Evolutionary conservation across 2,888 invertebrate species (phyloP).

Genomic region (Seira ritae): DNA sequence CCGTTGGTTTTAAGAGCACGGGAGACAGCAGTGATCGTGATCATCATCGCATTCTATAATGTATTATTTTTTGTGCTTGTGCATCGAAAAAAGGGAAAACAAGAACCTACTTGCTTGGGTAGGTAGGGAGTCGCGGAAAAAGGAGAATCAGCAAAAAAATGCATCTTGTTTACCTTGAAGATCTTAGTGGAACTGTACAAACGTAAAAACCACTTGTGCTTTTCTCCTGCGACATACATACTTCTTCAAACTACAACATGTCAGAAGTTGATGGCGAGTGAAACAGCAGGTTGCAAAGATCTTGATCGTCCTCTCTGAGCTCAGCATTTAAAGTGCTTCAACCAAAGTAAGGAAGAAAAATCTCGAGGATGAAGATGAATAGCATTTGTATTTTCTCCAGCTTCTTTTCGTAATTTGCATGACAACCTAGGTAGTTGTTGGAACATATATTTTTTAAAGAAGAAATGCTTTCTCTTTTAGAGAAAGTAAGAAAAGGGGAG

Average conservation of each 20-base stretch:
- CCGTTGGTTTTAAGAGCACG: too few relatives aligned
- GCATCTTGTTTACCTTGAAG: too few relatives aligned
- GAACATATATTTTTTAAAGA: not conserved
- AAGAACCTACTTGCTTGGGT: too few relatives aligned
- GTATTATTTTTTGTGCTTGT: not conserved
- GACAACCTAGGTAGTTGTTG: not conserved
- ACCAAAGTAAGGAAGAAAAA: not conserved
- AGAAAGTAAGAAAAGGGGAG: conserved; percentile 17
- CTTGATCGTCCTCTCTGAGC: conserved; percentile 26
- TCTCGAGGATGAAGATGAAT: not conserved
- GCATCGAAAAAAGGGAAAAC: not conserved
- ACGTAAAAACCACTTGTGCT: conserved; percentile 11
- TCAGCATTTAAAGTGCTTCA: not conserved
- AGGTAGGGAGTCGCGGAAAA: too few relatives aligned
- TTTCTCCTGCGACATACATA: not conserved
- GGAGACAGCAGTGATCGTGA: not conserved
- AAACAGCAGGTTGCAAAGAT: conserved; percentile 41
- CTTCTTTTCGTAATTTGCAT: conserved; percentile 11
- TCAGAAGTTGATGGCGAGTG: conserved; percentile 41
- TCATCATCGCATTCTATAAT: not conserved
- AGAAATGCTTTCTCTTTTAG: not conserved
- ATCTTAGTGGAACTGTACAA: not conserved
- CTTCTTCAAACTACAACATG: not conserved
- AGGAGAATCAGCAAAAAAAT: too few relatives aligned
- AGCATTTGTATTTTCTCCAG: not conserved